Evolutionary conservation across 64 coral and sea anemone species (phyloP).

Genomic region (Orbicella faveolata): DNA sequence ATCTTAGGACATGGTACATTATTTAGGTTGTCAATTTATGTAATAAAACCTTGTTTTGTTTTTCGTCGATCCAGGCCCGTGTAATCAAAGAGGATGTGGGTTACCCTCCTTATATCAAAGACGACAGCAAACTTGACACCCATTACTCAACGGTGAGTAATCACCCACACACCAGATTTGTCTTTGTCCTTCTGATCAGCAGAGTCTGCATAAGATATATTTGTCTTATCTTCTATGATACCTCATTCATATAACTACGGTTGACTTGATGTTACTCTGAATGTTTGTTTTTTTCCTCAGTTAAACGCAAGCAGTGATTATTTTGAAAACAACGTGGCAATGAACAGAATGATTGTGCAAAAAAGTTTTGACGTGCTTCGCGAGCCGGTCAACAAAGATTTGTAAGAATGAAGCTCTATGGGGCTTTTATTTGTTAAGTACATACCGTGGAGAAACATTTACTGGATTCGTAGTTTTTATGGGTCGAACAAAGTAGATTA

Average conservation of each 20-base stretch:
- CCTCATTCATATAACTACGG: too few species aligned
- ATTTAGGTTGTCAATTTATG: too few species aligned
- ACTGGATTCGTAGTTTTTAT: background rate
- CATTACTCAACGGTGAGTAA: slow-evolving; percentile 45
- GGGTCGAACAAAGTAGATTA: background rate
- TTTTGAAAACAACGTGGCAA: slow-evolving; percentile 49
- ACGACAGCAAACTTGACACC: slow-evolving; percentile 53
- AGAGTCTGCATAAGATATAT: too few species aligned
- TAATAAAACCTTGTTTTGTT: too few species aligned
- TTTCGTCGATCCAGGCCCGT: slow-evolving; percentile 17
- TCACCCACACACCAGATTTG: background rate
- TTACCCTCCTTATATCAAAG: slow-evolving; percentile 71
- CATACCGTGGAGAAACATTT: too few species aligned
- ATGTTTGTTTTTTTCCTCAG: background rate
- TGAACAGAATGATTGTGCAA: slow-evolving; percentile 29
- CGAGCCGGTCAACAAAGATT: slow-evolving; percentile 37
- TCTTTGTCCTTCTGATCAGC: too few species aligned
- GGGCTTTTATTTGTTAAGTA: too few species aligned
- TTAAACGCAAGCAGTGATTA: background rate
- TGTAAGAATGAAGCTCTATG: background rate
- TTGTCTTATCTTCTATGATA: too few species aligned
- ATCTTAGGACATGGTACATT: too few species aligned
- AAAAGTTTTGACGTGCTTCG: background rate
- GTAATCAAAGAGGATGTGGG: slow-evolving; percentile 71
- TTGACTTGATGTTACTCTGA: too few species aligned